phyloP scores from a whole-genome alignment of 2,113 vertebrate species.

The Orientallactaga bullata region DNA sequence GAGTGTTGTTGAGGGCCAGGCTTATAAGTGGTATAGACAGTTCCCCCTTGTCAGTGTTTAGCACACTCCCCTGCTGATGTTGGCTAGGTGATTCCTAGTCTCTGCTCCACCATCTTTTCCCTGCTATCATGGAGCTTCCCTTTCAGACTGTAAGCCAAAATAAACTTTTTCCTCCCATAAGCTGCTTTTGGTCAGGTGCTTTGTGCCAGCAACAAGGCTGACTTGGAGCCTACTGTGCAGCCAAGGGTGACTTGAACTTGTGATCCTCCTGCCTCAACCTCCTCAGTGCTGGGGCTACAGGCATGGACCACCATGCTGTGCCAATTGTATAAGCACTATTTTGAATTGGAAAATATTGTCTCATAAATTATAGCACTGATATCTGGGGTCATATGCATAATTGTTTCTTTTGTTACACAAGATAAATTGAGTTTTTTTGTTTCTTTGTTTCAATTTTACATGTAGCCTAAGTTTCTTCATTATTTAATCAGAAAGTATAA shows the following conservation, averaged over 20 bases:
- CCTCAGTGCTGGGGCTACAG: not conserved
- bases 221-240: not conserved
- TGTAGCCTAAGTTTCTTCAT: not conserved
- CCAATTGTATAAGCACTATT: not conserved
- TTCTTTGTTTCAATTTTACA: not conserved
- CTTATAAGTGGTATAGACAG: too few relatives aligned
- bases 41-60: too few relatives aligned
- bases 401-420: not conserved
- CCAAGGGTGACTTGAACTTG: not conserved
- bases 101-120: too few relatives aligned
- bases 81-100: too few relatives aligned
- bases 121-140: too few relatives aligned
- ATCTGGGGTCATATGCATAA: conserved; percentile 11
- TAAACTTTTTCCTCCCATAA: too few relatives aligned
- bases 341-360: not conserved
- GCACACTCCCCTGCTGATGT: too few relatives aligned
- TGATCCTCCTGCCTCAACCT: not conserved
- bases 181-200: too few relatives aligned
- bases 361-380: conserved; percentile 33
- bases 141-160: too few relatives aligned
- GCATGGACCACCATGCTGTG: not conserved
- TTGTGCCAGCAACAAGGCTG: too few relatives aligned
- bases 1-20: too few relatives aligned
- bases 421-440: not conserved
- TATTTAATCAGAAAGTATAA: not conserved